Evolutionary conservation across 92 coral and sea anemone species (phyloP), one percentile per base, ranked within the genome.

Genomic region (Montipora capitata): DNA sequence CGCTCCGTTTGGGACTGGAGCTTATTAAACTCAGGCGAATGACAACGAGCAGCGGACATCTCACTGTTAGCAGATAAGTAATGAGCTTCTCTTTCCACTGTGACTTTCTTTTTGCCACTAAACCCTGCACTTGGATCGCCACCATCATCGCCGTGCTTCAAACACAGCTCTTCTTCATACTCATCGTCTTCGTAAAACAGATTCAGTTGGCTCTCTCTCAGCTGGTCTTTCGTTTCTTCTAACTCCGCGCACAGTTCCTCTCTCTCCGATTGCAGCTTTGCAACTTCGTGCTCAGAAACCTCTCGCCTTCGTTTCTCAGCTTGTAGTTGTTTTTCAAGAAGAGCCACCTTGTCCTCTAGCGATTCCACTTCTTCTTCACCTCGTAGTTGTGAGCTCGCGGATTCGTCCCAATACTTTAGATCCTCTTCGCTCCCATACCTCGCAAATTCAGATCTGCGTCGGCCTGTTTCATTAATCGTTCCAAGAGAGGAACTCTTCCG

Each of bases 281-380:
- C 84, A 78, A 93, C 85, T 78, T 89, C 96, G 65, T 70, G 42
- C 67, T 93, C 96, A 62, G 93, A 86, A 20, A 44, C 56, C 14
- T 79, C 76, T 7, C 96, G 93, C 71, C 79, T 89, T 41, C 78
- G 84, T 54, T 78, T 87, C 77, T 93, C 96, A 6, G 82, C 74
- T 67, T 69, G 77, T 14, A 93, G 87, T 69, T 86, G 76, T 40
- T 83, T 13, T 69, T 93, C 86, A 27, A 93, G 68, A 18, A 56
- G 3, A 57, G 88, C 83, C 7, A 93, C 83, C 57, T 68, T 89
- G 61, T 85, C 82, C 14, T 85, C 95, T 15, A 93, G 74, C 2
- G 62, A 86, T 61, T 84, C 40, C 10, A 62, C 66, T 16, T 76
- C 40, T 6, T 84, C 20, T 20, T 83, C 90, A 51, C 76, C 65